Evolutionary conservation across 2,113 vertebrate species (phyloP), one percentile per base, ranked within the genome.

Genomic region (Scophthalmus maximus): DNA sequence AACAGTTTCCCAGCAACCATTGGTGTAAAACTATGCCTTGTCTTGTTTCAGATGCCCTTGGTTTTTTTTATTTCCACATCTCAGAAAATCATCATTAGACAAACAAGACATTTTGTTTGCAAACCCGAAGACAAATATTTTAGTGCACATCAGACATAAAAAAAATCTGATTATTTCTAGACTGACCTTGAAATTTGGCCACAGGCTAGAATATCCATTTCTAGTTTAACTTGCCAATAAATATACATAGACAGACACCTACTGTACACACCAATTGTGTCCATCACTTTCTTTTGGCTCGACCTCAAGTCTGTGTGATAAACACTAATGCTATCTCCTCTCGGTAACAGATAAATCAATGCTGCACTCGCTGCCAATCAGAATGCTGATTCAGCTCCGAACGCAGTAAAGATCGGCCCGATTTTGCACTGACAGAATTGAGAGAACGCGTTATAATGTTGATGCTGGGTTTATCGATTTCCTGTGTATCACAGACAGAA

Each of bases 271-370:
- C 55, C 18, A 46, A 30, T 70, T 9, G 12, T 38, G 60, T 69
- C 49, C 69, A 40, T 42, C 51, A 78, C 77, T 63, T 76, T 17
- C 67, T 38, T 23, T 59, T 80, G 82, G 76, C 72, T 83, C 78
- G 65, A 81, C 49, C 59, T 81, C 63, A 72, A 68, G 64, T 71
- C 47, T 73, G 60, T 64, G 76, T 61, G 79, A 87, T 84, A 73
- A 86, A 87, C 82, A 82, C 83, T 80, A 77, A 77, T 68, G 57
- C 62, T 75, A 68, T 81, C 85, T 76, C 63, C 62, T 57, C 27
- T 62, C 76, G 59, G 80, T 83, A 79, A 83, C 66, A 65, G 82
- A 84, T 86, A 78, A 88, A 91, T 88, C 87, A 81, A 79, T 87
- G 80, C n/a, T 10, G 38, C 40, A 3, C 59, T 72, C 49, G 68